Evolutionary conservation across 2,888 invertebrate genomes (phyloP).

Genomic region (Pegoplata infirma): DNA sequence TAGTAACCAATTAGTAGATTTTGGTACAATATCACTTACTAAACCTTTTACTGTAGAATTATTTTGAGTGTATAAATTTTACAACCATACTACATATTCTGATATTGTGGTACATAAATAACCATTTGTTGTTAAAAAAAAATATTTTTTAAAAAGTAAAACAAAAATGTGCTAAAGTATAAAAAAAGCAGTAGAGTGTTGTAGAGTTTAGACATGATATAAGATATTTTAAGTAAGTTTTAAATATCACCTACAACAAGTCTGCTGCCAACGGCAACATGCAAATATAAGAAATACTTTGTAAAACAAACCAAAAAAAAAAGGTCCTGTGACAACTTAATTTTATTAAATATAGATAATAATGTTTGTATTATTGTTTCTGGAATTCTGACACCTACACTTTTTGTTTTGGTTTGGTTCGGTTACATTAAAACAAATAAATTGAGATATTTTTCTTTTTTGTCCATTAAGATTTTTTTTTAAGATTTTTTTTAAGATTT

Average conservation of each 20-base stretch:
- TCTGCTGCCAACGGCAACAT: conserved; percentile 48
- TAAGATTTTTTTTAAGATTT: conserved; percentile 34
- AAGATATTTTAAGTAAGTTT: conserved; percentile 61
- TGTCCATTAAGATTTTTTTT: conserved; percentile 48
- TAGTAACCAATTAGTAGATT: no score
- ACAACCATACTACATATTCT: conserved; percentile 33
- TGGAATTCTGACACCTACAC: conserved; percentile 46
- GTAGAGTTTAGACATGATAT: conserved; percentile 49
- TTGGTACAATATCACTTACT: no score
- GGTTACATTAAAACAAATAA: conserved; percentile 9
- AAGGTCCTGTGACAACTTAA: conserved; percentile 61
- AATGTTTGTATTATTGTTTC: conserved; percentile 2
- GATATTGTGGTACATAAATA: conserved; percentile 46
- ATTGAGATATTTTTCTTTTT: conserved; percentile 36
- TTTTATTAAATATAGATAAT: conserved; percentile 45
- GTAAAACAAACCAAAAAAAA: conserved; percentile 18
- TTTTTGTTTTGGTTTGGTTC: neutral
- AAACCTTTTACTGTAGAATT: no score
- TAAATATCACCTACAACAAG: conserved; percentile 60
- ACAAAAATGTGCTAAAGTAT: conserved; percentile 8
- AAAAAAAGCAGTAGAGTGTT: conserved; percentile 22
- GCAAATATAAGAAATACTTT: conserved; percentile 20
- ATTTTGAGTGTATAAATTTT: no score
- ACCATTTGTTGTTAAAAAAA: conserved; percentile 41
- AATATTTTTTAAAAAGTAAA: conserved; percentile 26